Percentiles rank a stretch among this genome's conserved stretches.
phyloP scores from a whole-genome alignment of 2,888 invertebrate genomes.

The Ferdinandea cuprea region DNA sequence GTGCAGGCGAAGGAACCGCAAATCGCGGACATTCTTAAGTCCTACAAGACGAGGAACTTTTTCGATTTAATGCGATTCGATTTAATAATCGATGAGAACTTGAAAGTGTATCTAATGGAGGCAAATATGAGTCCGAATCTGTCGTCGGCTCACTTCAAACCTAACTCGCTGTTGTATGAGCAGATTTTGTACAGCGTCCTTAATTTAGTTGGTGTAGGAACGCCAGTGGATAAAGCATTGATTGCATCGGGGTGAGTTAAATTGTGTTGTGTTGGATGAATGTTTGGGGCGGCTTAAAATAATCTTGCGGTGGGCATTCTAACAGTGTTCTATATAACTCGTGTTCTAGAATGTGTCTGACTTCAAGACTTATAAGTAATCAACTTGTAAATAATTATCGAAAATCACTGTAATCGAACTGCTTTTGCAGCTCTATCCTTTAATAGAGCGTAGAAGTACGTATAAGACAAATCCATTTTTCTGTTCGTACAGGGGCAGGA shows the following conservation, averaged over 20 bases:
- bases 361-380: too few species aligned
- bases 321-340: too few species aligned
- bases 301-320: too few species aligned
- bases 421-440: too few species aligned
- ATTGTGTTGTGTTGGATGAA: too few species aligned
- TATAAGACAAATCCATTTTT: too few species aligned
- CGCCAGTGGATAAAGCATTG: slow-evolving; percentile 83
- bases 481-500: too few species aligned
- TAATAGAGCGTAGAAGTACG: too few species aligned
- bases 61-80: slow-evolving; percentile 98
- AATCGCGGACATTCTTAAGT: slow-evolving; percentile 86
- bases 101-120: slow-evolving; percentile 95
- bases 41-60: slow-evolving; percentile 86
- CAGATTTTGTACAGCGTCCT: slow-evolving; percentile 94
- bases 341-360: too few species aligned
- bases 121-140: slow-evolving; percentile 99
- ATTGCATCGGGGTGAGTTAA: slow-evolving; percentile 82
- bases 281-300: too few species aligned
- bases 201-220: slow-evolving; percentile 89
- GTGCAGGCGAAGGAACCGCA: slow-evolving; percentile 88
- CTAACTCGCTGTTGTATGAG: slow-evolving; percentile 94
- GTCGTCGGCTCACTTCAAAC: slow-evolving; percentile 95
- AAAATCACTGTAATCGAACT: too few species aligned
- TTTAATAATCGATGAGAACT: slow-evolving; percentile 93
- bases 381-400: too few species aligned